These are phyloP conservation scores for Andrena camellia DNA, from an alignment of 2,888 invertebrate species.

Conservation along the genomic window DNA sequence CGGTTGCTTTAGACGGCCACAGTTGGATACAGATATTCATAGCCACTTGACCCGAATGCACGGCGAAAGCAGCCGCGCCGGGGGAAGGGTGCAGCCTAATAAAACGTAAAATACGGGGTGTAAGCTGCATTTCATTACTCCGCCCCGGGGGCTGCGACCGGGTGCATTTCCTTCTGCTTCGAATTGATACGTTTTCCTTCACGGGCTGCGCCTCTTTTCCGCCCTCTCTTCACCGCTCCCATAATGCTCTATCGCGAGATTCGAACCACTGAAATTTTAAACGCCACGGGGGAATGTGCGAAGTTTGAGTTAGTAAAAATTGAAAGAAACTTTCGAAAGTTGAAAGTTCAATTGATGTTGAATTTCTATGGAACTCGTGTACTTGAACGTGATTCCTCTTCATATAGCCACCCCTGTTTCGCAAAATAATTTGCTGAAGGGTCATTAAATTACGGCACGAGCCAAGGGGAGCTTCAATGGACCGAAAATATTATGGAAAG, in stretches of 20 bases:
- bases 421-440: too few relatives aligned
- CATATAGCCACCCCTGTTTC: too few relatives aligned
- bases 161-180: slow-evolving; percentile 34
- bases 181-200: slow-evolving; percentile 54
- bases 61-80: slow-evolving; percentile 35
- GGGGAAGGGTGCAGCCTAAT: slow-evolving; percentile 57
- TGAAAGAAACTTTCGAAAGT: background rate
- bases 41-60: slow-evolving; percentile 77
- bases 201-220: background rate
- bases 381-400: too few relatives aligned
- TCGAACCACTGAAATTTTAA: background rate
- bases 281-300: background rate
- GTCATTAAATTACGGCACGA: too few relatives aligned
- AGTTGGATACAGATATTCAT: slow-evolving; percentile 76
- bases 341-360: background rate
- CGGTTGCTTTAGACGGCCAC: slow-evolving; percentile 71
- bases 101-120: slow-evolving; percentile 69
- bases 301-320: background rate
- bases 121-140: slow-evolving; percentile 68
- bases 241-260: too few relatives aligned
- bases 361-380: too few relatives aligned
- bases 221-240: background rate
- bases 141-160: slow-evolving; percentile 10
- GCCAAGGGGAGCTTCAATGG: background rate
- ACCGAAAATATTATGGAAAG: background rate